Evolutionary conservation across 2,113 vertebrate species (phyloP), one percentile per base, ranked within the genome.

Genomic region (Gymnogyps californianus): DNA sequence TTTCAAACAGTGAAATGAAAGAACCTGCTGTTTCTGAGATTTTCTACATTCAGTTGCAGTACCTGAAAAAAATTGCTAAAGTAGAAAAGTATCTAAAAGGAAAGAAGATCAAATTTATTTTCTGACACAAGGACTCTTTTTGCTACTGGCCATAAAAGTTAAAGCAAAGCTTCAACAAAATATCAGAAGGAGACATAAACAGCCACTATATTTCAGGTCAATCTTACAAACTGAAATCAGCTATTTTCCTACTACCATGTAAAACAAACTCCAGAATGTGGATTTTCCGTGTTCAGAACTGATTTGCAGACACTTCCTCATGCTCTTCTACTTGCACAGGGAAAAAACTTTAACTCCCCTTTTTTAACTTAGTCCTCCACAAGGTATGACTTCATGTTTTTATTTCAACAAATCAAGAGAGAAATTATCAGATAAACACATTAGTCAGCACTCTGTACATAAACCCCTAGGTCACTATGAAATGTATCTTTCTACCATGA

Each of bases 61-160:
- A 76, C 59, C 82, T 74, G 59, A 55, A 75, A 92, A 62, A 86
- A 92, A 89, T 28, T 70, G 75, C 55, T 80, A 51, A 89, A 87
- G 87, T 40, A 70, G 70, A 95, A 92, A 46, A 91, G 49, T 81
- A 91, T 82, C 91, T 93, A 91, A 92, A 95, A 79, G 46, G 34
- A 93, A 64, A 94, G 91, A 77, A 94, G 54, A 96, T 93, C 57
- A 94, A 86, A 94, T 96, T 97, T 97, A 90, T 94, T 97, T 97
- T 96, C 74, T 93, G 86, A 93, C 54, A 77, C 84, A 59, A 96
- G 59, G 49, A 59, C n/a, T 86, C 49, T 70, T 95, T 93, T 94
- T 89, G 66, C 78, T 94, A 49, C 78, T 82, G 67, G 80, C 61
- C 74, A 70, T 86, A 85, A 96, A 97, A 93, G 78, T 87, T 90